Percentiles rank a stretch among this genome's conserved stretches.
Evolutionary conservation across 2,797 vertebrate genomes (phyloP).

Genomic region (Mergus octosetaceus): DNA sequence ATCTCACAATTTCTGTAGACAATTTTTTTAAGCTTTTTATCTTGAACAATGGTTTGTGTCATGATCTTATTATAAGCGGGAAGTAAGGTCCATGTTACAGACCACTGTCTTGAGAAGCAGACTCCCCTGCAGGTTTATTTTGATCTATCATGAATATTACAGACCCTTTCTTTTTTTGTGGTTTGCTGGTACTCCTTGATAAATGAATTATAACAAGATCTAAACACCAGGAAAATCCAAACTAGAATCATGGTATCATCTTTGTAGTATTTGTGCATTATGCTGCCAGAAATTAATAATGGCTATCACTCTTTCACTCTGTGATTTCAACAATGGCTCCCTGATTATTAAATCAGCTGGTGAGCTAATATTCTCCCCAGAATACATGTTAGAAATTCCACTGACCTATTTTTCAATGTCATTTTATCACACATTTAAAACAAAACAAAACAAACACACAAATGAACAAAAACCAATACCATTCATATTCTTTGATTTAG

Average conservation of each 20-base stretch:
- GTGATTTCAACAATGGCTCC: not conserved
- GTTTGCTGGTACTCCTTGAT: not conserved
- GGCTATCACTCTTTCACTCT: not conserved
- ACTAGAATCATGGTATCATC: not conserved
- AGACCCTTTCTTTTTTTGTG: not conserved
- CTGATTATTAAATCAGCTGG: not conserved
- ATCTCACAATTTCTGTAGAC: not conserved
- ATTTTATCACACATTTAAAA: not conserved
- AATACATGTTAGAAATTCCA: not conserved
- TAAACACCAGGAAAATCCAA: not conserved
- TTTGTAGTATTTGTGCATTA: not conserved
- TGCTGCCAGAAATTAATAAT: not conserved
- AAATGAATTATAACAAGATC: not conserved
- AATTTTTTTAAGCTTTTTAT: not conserved
- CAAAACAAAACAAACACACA: not conserved
- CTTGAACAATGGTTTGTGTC: not conserved
- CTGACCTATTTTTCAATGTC: not conserved
- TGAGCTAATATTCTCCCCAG: not conserved
- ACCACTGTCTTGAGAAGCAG: not conserved
- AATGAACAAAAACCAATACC: not conserved
- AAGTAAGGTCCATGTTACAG: accelerated
- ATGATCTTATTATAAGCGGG: not conserved
- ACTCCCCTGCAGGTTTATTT: not conserved
- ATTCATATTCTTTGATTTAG: not conserved
- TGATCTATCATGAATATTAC: not conserved